Conservation (phyloP, 64 coral and sea anemone species). For the Dendrophyllia cribrosa region DNA sequence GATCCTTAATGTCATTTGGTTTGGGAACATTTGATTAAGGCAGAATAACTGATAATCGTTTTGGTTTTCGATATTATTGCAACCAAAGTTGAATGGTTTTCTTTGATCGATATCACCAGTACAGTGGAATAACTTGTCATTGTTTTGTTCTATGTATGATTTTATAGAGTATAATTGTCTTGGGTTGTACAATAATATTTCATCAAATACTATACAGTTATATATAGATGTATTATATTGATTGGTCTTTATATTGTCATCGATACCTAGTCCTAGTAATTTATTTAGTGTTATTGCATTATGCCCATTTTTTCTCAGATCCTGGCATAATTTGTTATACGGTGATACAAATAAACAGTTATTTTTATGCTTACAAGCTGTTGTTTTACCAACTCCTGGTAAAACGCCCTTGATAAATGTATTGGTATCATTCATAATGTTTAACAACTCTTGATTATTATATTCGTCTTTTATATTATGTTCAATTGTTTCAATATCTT, state of each 20-base stretch:
- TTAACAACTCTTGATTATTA: too few relatives aligned
- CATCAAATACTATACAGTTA: conserved; percentile 39
- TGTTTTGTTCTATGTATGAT: conserved; percentile 51
- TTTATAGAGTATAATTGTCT: neutral
- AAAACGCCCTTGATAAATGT: conserved; percentile 8
- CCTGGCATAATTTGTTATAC: conserved; percentile 56
- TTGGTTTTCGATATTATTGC: conserved; percentile 53
- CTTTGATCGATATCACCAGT: conserved; percentile 62
- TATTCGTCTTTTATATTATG: too few relatives aligned
- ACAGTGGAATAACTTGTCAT: conserved; percentile 27
- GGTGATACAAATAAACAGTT: conserved; percentile 53
- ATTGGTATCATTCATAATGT: neutral
- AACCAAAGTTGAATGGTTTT: conserved; percentile 52
- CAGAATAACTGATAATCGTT: conserved; percentile 49
- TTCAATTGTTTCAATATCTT: too few relatives aligned
- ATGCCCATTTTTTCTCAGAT: neutral
- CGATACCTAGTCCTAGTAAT: conserved; percentile 21
- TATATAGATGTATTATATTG: conserved; percentile 1
- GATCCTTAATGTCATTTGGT: too few relatives aligned
- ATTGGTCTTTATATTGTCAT: conserved; percentile 47
- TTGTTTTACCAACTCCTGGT: conserved; percentile 42
- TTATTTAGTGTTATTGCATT: neutral
- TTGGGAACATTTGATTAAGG: neutral
- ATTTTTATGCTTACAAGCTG: conserved; percentile 49
- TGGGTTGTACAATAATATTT: conserved; percentile 32